Evolutionary conservation across 2,113 vertebrate genomes (phyloP).

Genomic region (Sinosuthora webbiana): DNA sequence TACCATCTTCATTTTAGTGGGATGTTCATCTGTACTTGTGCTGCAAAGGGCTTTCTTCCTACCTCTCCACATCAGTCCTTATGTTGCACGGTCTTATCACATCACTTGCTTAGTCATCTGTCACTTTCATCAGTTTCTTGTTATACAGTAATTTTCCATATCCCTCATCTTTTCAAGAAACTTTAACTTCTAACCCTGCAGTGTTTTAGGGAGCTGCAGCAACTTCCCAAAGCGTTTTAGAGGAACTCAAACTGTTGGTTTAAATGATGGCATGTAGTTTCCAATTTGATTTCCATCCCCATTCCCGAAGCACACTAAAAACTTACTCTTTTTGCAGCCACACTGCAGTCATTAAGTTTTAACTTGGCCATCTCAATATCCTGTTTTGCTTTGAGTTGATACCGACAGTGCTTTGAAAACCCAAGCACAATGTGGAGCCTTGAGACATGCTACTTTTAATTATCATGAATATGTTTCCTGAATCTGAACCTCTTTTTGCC

Average conservation of each 20-base stretch:
- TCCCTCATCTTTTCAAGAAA: neutral
- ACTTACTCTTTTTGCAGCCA: neutral
- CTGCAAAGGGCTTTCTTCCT: neutral
- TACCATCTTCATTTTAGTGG: neutral
- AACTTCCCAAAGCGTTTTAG: neutral
- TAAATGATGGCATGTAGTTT: neutral
- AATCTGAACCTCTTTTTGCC: neutral
- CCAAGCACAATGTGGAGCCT: neutral
- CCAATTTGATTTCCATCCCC: neutral
- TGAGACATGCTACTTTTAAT: neutral
- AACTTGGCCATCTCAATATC: rapidly evolving
- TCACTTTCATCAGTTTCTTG: neutral
- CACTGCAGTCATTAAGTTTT: neutral
- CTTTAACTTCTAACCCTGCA: neutral
- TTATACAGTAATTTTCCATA: neutral
- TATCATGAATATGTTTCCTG: neutral
- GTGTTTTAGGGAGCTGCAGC: no score
- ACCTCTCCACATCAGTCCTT: neutral
- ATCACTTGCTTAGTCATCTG: neutral
- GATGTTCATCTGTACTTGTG: neutral
- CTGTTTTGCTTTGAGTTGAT: neutral
- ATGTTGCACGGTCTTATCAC: neutral
- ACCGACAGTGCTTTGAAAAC: neutral
- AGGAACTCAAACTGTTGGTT: neutral
- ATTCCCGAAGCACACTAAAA: neutral